A percentile compares a stretch with the other conserved stretches of the same genome.
These are phyloP conservation scores for Cheilosia impressa DNA, from an alignment of 2,888 invertebrate genomes.

Conservation along the genomic window DNA sequence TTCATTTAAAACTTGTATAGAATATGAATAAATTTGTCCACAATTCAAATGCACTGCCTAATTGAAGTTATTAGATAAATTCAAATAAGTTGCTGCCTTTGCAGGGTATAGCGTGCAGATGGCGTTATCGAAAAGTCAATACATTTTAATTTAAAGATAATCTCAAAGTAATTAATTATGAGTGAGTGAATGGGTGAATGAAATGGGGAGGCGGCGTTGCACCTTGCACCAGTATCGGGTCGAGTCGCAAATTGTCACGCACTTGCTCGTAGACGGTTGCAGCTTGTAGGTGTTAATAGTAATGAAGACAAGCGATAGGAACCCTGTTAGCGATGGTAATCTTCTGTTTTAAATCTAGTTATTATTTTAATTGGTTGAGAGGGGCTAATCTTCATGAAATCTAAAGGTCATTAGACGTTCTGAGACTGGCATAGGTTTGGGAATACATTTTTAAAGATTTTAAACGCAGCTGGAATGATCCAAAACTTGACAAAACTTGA, in stretches of 20 bases:
- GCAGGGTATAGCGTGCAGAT: not conserved
- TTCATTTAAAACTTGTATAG: not conserved
- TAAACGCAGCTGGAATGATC: no score
- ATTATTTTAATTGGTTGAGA: no score
- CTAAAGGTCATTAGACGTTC: no score
- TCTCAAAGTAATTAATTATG: constrained; percentile 25
- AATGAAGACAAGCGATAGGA: no score
- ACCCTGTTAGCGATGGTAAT: no score
- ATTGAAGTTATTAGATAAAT: constrained; percentile 44
- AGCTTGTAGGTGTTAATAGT: not conserved
- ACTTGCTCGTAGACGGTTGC: not conserved
- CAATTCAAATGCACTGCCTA: constrained; percentile 15
- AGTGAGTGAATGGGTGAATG: not conserved
- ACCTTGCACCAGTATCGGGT: no score
- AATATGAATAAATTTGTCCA: constrained; percentile 29
- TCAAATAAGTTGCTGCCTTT: constrained; percentile 1
- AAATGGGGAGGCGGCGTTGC: no score
- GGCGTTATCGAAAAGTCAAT: constrained; percentile 13
- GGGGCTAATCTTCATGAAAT: no score
- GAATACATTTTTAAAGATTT: no score
- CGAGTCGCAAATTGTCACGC: not conserved
- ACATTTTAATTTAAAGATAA: constrained; percentile 37
- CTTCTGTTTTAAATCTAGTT: no score
- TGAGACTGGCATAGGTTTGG: no score
- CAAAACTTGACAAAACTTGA: no score